Evolutionary conservation across 2,113 vertebrate species (phyloP).

Genomic region (Numida meleagris): DNA sequence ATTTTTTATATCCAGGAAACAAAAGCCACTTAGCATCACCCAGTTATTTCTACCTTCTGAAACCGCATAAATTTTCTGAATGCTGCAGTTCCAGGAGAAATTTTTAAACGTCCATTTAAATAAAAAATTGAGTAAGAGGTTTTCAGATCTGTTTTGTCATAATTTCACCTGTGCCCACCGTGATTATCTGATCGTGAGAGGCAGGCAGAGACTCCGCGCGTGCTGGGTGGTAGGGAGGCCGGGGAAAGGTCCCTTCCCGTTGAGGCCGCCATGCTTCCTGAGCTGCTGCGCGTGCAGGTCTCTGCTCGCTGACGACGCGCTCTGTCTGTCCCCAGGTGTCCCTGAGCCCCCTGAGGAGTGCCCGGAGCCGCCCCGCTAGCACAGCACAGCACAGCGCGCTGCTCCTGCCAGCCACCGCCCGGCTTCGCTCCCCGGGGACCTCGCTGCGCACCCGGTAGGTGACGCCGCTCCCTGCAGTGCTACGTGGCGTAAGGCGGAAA

Average conservation of each 20-base stretch:
- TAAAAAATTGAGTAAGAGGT: background rate
- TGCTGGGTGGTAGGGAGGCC: too few species aligned
- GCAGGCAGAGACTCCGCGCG: too few species aligned
- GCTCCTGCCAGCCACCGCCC: too few species aligned
- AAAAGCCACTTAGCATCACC: background rate
- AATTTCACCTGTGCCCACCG: too few species aligned
- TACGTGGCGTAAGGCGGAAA: background rate
- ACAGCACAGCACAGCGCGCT: background rate
- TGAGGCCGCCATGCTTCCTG: background rate
- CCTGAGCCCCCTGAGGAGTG: background rate
- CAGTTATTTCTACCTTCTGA: background rate
- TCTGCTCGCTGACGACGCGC: background rate
- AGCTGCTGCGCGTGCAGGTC: background rate
- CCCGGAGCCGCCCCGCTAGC: background rate
- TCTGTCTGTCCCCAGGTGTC: background rate
- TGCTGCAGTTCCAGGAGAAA: background rate
- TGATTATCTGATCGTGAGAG: too few species aligned
- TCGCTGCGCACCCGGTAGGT: too few species aligned
- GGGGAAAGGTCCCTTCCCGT: background rate
- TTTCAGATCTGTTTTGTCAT: too few species aligned
- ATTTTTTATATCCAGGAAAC: slow-evolving; percentile 6
- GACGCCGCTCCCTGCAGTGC: background rate
- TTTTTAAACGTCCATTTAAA: background rate
- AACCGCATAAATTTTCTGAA: background rate
- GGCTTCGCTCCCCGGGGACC: too few species aligned